Percentiles rank a stretch among this genome's conserved stretches.
phyloP scores from a whole-genome alignment of 2,797 vertebrate genomes.

The Poecile montanus region DNA sequence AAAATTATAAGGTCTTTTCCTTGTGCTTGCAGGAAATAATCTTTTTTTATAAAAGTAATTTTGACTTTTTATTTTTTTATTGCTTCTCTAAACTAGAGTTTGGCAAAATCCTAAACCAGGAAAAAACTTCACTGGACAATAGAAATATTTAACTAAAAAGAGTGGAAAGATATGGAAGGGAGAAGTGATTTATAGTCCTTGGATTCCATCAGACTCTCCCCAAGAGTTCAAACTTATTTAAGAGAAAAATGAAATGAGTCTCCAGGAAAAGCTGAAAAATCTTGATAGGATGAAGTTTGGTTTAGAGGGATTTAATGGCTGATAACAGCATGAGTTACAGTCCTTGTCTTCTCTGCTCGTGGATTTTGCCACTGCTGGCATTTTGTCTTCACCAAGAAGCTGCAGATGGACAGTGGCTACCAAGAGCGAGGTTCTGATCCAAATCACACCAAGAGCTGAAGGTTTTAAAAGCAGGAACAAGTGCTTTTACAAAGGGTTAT shows the following conservation, averaged over 20 bases:
- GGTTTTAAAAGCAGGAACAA: not conserved
- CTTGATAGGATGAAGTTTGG: not conserved
- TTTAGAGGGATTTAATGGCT: not conserved
- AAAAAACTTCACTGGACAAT: not conserved
- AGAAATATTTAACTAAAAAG: not conserved
- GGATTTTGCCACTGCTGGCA: not conserved
- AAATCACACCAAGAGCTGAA: not conserved
- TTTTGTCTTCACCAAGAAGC: not conserved
- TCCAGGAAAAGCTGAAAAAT: not conserved
- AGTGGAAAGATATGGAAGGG: not conserved
- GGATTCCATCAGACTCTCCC: constrained; percentile 19
- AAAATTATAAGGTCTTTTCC: constrained; percentile 70
- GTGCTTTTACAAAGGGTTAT: not conserved
- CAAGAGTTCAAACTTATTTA: not conserved
- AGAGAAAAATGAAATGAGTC: constrained; percentile 33
- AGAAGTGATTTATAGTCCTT: not conserved
- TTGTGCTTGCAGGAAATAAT: constrained; percentile 68
- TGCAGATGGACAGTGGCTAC: not conserved
- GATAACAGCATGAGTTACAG: not conserved
- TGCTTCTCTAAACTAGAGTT: constrained; percentile 6
- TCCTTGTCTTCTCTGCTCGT: not conserved
- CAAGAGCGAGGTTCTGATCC: too few relatives aligned
- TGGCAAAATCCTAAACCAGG: not conserved
- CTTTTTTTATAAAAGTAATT: constrained; percentile 54
- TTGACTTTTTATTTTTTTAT: constrained; percentile 40